Base-by-base conservation (phyloP, 1,140 invertebrate species). In the Calliphora vicina region DNA sequence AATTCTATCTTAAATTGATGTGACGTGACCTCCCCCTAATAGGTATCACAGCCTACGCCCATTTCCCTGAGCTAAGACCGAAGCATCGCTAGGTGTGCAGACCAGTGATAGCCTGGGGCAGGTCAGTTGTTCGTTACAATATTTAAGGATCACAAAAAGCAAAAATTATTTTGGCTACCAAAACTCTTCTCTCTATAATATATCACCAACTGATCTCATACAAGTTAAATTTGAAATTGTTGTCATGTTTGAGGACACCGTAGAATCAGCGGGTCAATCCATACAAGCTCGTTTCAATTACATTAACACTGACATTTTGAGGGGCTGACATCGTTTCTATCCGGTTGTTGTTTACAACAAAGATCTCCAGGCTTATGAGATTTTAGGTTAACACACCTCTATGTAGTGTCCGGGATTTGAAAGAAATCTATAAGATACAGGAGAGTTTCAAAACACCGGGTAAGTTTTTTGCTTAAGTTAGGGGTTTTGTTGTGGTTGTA, bases 141-240 rank as follows among this genome's bases (percentile, higher is more conserved):
- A n/a, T n/a, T n/a, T n/a, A n/a, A n/a, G n/a, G n/a, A n/a, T n/a
- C n/a, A n/a, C n/a, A n/a, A n/a, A n/a, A n/a, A n/a, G n/a, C n/a
- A n/a, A n/a, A n/a, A n/a, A n/a, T n/a, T n/a, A n/a, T n/a, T n/a
- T n/a, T n/a, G n/a, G n/a, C n/a, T n/a, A n/a, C n/a, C n/a, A 93
- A 12, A 91, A 93, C 6, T 96, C 95, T 80, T 98, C 98, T 0
- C 95, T 99, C 67, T 99, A 96, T 90, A 93, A 94, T 72, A 93
- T 98, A 86, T 96, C 96, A 0, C 96, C 97, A 0, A 95, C 96
- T 10, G 97, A 98, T 87, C 94, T 99, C 86, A 84, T 91, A 74
- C 94, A 95, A 84, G 97, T 98, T 83, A 94, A 96, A 82, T 99
- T 99, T 89, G 99, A 99, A 91, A 96, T 99, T 67, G 96, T 99